Evolutionary conservation across 2,888 invertebrate species (phyloP), one percentile per base, ranked within the genome.

Genomic region (Agrenia bidenticulata): DNA sequence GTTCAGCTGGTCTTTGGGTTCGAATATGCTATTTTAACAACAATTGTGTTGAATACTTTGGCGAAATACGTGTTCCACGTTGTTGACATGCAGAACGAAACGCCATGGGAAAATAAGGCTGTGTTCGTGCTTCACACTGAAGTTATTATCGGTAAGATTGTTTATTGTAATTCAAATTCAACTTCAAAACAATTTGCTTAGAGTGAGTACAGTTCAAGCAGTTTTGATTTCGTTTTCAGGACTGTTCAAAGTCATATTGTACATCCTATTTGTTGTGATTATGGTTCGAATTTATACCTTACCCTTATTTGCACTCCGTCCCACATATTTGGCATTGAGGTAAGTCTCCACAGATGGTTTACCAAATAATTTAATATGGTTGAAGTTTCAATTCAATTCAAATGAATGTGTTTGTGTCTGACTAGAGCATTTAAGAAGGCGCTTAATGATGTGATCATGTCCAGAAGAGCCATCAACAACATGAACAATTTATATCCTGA

Each of bases 1-100:
- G 97, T 97, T 1, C 99, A 99, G 81, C 84, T 99, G 67, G 98
- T 99, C 5, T 99, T 99, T 84, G 99, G 99, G 59, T 99, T 99
- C 83, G 98, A 99, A 83, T 99, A 99, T 82, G 97, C 97, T 69
- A 94, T 99, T 79, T 83, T 99, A 58, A 83, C 97, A 64, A 96
- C 96, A 4, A 90, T 94, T 79, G 90, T 95, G 37, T 83, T 91
- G 61, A 97, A 96, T 81, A 94, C 95, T 66, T 85, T 89, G 56
- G 91, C 97, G 72, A 99, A 99, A 79, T 94, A 95, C 79, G 82
- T 89, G 24, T 82, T 92, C 37, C 95, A 96, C 80, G 88, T 91
- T 2, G 87, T 94, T 67, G 95, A 96, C 79, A 84, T 94, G 5
- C 89, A 90, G 78, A 90, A 89, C 81, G 95, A 98, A 78, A 92